Base-by-base conservation (phyloP, 1,140 invertebrate genomes). In the Asobara japonica region DNA sequence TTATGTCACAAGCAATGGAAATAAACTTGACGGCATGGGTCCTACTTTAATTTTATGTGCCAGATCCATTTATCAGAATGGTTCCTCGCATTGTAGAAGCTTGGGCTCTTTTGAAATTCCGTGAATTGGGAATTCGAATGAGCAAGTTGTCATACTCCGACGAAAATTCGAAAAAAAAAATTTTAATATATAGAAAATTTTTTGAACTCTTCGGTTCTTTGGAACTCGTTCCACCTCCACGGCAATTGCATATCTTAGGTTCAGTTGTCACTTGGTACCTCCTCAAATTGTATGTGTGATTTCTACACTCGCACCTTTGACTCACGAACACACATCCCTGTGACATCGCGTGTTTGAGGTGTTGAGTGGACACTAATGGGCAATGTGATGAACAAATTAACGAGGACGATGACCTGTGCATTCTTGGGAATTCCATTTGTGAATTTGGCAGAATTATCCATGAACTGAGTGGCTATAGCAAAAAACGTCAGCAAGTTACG, bases 1-100 rank as follows among this genome's bases (percentile, higher is more conserved):
- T 64, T 62, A 64, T 70, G 18, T 25, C 31, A 66, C 16, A 62
- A 3, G 20, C 20, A 38, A 22, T 64, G 31, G 38, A 64, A 70
- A 61, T 64, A 64, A 62, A 61, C 36, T 36, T 30, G 27, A 61
- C 22, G 51, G n/a, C 11, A 18, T 20, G 45, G 3, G 16, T 3
- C 18, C 27, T 30, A 25, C 45, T 60, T 20, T 22, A 13, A 8
- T 61, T 69, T 67, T 25, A 48, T 45, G 41, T 45, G 13, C 48
- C 38, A 8, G 2, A 36, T 20, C 16, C 33, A 41, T 22, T 48
- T 45, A 13, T 41, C 65, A n/a, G n/a, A n/a, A n/a, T n/a, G n/a
- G n/a, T n/a, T n/a, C n/a, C n/a, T n/a, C n/a, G n/a, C n/a, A n/a
- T n/a, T n/a, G n/a, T n/a, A n/a, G n/a, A n/a, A n/a, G n/a, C n/a